phyloP scores from a whole-genome alignment of 2,797 vertebrate genomes.

The Enteromius trimaculatus region DNA sequence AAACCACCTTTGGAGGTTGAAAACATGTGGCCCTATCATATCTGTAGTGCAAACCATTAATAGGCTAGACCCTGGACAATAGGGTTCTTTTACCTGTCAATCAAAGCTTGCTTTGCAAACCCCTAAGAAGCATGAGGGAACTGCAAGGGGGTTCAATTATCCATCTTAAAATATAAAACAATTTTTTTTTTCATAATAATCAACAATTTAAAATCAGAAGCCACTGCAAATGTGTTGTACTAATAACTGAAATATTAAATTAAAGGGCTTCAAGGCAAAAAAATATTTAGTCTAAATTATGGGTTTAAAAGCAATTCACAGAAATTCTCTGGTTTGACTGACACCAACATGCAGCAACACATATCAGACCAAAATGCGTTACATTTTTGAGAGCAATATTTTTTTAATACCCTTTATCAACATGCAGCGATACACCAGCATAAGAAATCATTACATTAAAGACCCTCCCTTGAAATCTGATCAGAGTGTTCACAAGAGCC shows the following conservation, averaged over 20 bases:
- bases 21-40: not conserved
- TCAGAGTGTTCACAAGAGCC: not conserved
- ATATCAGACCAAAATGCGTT: not conserved
- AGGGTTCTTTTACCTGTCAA: not conserved
- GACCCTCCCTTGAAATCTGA: not conserved
- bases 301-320: not conserved
- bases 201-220: not conserved
- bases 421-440: not conserved
- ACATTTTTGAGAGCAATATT: not conserved
- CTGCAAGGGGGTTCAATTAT: too few species aligned
- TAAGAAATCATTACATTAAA: not conserved
- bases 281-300: not conserved
- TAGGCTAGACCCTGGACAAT: not conserved
- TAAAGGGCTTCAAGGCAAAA: not conserved
- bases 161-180: not conserved
- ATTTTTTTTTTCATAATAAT: not conserved
- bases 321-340: not conserved
- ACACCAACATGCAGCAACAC: constrained; percentile 3
- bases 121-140: not conserved
- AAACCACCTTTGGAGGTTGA: not conserved
- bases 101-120: not conserved
- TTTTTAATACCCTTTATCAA: not conserved
- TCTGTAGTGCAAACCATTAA: not conserved
- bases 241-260: not conserved
- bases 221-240: not conserved